A percentile compares a stretch with the other conserved stretches of the same genome.
Evolutionary conservation across 2,888 invertebrate genomes (phyloP).

Genomic region (Galerucella pusilla): DNA sequence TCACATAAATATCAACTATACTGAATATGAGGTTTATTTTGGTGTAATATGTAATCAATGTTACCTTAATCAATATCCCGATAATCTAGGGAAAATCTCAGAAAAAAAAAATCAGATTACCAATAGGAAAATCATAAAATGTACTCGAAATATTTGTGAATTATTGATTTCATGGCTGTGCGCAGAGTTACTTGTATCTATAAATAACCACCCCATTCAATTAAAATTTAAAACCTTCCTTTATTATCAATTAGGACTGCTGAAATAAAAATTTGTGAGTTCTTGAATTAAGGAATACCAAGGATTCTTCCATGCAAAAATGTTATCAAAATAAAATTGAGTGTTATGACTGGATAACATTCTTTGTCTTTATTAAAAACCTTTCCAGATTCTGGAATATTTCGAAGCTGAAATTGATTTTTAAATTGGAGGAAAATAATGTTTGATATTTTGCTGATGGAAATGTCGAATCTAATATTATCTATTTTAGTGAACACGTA

Average conservation of each 20-base stretch:
- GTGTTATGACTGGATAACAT: slow-evolving; percentile 10
- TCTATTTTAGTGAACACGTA: background rate
- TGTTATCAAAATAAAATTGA: slow-evolving; percentile 5
- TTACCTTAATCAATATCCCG: too few species aligned
- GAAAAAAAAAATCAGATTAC: too few species aligned
- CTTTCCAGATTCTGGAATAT: slow-evolving; percentile 3
- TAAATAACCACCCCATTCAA: too few species aligned
- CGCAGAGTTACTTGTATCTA: too few species aligned
- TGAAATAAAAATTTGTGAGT: background rate
- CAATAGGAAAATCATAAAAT: too few species aligned
- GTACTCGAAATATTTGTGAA: too few species aligned
- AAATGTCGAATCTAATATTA: background rate
- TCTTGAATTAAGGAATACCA: background rate
- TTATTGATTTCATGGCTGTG: too few species aligned
- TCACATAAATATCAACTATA: too few species aligned
- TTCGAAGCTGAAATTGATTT: slow-evolving; percentile 4
- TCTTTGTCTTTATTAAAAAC: slow-evolving; percentile 14
- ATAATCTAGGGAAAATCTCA: too few species aligned
- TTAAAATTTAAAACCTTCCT: too few species aligned
- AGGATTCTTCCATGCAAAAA: background rate
- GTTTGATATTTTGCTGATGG: background rate
- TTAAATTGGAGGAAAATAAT: slow-evolving; percentile 15
- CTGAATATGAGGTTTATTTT: too few species aligned
- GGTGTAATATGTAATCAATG: too few species aligned
- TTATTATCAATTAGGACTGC: background rate